Evolutionary conservation across 2,797 vertebrate genomes (phyloP), one percentile per base, ranked within the genome.

Genomic region (Sardinella longiceps): DNA sequence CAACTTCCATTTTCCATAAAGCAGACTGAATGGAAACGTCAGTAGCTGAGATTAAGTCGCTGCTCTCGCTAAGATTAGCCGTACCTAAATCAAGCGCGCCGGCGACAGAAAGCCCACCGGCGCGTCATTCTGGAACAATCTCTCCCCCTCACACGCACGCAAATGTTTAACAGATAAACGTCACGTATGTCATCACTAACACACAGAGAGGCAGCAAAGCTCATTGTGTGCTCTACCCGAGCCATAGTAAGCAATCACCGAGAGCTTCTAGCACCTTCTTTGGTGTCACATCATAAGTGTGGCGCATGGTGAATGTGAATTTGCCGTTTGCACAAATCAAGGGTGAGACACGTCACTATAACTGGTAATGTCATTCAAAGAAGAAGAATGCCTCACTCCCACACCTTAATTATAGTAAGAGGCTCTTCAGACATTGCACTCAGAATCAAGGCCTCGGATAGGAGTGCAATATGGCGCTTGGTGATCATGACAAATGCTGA

Each of bases 371-470:
- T 81, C n/a, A 81, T 37, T 28, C 37, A n/a, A 39, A 66, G 25
- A 48, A 48, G n/a, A 45, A 84, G 23, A 20, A 74, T 56, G 83
- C 81, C 83, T 48, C n/a, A 20, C 28, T 45, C 48, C n/a, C 25
- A 39, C 90, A 93, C 92, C 87, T 91, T 87, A 85, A 90, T 92
- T 87, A 92, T 92, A n/a, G n/a, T 92, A 90, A 33, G 11, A 30
- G 25, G 11, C 25, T 9, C 25, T 28, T 63, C 9, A 33, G 63
- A 70, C 63, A 25, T 7, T n/a, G 56, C n/a, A 2, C 20, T n/a
- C 23, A 58, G 25, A 58, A 58, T 58, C 56, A 58, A 58, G 1
- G 23, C 56, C 56, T 5, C 56, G 0, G 14, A 2, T 2, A 9
- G 23, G 5, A 25, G 23, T 0, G 56, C n/a, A 25, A n/a, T 25